Percentiles rank a stretch among this genome's conserved stretches.
Conservation (phyloP, 2,888 invertebrate genomes). For the Habroteleia sp. region DNA sequence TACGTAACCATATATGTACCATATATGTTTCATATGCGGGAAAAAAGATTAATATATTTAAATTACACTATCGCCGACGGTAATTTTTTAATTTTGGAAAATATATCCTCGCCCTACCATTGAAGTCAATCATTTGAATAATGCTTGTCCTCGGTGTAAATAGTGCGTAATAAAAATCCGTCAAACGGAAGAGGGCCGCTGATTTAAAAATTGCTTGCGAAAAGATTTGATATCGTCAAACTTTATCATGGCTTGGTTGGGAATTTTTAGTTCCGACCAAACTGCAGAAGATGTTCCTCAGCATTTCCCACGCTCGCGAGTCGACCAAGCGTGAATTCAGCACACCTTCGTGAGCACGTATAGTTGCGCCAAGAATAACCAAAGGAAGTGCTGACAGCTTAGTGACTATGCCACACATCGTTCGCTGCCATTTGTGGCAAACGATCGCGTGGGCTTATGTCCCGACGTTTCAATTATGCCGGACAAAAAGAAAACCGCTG, state of each 20-base stretch:
- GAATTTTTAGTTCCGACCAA: constrained; percentile 18
- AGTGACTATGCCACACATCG: constrained; percentile 33
- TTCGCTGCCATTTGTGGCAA: constrained; percentile 28
- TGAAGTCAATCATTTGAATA: no score
- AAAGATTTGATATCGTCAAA: no score
- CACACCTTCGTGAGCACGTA: constrained; percentile 47
- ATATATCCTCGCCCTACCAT: no score
- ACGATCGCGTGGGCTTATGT: constrained; percentile 20
- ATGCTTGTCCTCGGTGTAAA: no score
- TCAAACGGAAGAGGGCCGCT: no score
- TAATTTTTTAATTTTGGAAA: no score
- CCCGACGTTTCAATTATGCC: constrained; percentile 34
- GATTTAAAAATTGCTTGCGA: no score
- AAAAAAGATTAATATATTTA: no score
- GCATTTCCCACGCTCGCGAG: constrained; percentile 59
- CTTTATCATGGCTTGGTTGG: constrained; percentile 40
- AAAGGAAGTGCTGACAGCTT: constrained; percentile 45
- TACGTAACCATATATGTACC: no score
- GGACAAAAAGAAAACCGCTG: constrained; percentile 6
- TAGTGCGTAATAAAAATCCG: no score
- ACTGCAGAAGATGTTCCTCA: constrained; percentile 20
- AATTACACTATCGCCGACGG: no score
- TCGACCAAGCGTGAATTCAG: constrained; percentile 65
- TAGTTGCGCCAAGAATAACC: constrained; percentile 24
- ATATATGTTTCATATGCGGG: no score